Base-by-base conservation (phyloP, 2,888 invertebrate genomes). In the Megaustenia siamemsis region DNA sequence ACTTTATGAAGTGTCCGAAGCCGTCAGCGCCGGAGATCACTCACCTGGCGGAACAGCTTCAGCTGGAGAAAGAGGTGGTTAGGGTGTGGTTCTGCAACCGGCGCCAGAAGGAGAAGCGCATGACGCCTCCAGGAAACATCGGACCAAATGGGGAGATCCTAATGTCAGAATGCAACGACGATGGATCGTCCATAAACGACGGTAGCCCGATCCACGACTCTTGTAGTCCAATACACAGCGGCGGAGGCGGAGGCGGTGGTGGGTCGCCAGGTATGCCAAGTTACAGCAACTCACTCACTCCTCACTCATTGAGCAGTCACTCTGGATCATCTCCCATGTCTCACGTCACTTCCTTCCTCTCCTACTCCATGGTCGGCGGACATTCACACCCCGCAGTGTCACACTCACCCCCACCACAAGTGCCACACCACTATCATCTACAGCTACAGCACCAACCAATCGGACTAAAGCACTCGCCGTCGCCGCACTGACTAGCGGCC, bases 71-170 rank as follows among this genome's bases (percentile, higher is more conserved):
- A 95, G 99, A 99, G 95, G 99, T 99, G 89, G 99, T 99, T 90
- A 96, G 99, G 90, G 99, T 99, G 93, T 99, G 99, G 99, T 99
- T 99, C 95, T 99, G 99, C 95, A 99, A 99, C 95, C 96, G 99
- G 92, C 96, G 99, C 90, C 95, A 95, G 89, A 95, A 95, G 84
- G 93, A 93, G 87, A 93, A 93, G 83, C 88, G 93, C 28, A 93
- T 93, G 93, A 92, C 93, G 24, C 93, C 93, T 10, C 90, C 92
- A 12, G 92, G 89, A 3, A 89, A 89, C 66, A 86, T 92, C 24
- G 93, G 92, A 2, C 92, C 93, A 18, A 93, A 93, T 86, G 93
- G 93, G 35, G 93, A 93, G 79, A 86, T 91, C 40, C 78, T 92
- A 60, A 89, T 91, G 90, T 89, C 90, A 28, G 86, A 87, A 63